Evolutionary conservation across 2,113 vertebrate genomes (phyloP), one percentile per base, ranked within the genome.

Genomic region (Psammodynastes pulverulentus): DNA sequence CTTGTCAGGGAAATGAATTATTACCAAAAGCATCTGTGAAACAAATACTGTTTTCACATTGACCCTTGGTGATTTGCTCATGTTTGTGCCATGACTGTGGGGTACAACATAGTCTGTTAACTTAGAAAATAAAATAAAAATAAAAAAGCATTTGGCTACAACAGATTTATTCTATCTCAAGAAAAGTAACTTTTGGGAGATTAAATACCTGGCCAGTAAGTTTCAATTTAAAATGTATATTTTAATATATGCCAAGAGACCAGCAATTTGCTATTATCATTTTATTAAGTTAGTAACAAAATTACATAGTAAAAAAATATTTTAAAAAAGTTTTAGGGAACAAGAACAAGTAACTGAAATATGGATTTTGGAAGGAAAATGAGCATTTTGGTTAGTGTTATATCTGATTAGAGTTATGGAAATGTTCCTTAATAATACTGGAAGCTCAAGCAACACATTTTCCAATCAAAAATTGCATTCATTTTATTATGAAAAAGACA

Each of bases 241-340:
- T 98, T 97, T 97, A 96, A 97, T 97, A 92, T 93, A 89, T 93
- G 94, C 92, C 95, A 96, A 96, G 97, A 97, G 58, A 94, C 94
- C 94, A 88, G 62, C 96, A 97, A 97, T 92, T 97, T 98, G 93
- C 93, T 96, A 96, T 97, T 97, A 96, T 96, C 92, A 97, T 96
- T 96, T 96, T 94, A 97, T 97, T 97, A 97, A 97, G 96, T 97
- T 97, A 97, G 93, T 97, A 97, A 97, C 97, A 97, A 97, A 90
- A 93, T 85, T 96, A 91, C 24, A 94, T 96, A 97, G 97, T 97
- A 95, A 96, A 97, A 97, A 95, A 97, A 95, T 87, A 96, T 97
- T 96, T 97, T 29, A 89, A 90, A n/a, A 62, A 89, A 97, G 94
- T 91, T 92, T 96, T 97, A 98, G 94, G 54, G 93, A 94, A 97